Conservation (phyloP, 2,888 invertebrate genomes). For the Scaptomyza flava region DNA sequence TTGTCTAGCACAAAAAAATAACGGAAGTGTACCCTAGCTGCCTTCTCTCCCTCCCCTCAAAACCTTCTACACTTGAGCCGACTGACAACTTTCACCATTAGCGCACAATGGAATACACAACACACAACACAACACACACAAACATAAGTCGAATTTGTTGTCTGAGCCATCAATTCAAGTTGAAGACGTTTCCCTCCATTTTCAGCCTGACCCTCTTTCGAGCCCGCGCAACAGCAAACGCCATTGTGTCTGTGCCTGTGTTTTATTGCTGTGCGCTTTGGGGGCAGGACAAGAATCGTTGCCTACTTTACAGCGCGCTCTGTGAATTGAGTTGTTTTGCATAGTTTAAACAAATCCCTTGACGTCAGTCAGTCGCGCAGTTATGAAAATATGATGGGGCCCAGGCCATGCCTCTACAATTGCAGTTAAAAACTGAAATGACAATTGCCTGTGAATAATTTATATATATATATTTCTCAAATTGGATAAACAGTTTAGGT, state of each 20-base stretch:
- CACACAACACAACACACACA: conserved; percentile 46
- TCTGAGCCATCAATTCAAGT: conserved; percentile 78
- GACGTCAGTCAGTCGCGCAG: conserved; percentile 57
- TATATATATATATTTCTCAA: conserved; percentile 70
- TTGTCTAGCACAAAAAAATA: conserved; percentile 63
- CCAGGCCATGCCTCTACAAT: conserved; percentile 5
- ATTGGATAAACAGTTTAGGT: conserved; percentile 59
- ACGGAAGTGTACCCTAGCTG: conserved; percentile 63
- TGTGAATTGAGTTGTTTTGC: conserved; percentile 69
- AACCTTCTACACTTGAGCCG: conserved; percentile 46
- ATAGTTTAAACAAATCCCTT: conserved; percentile 71
- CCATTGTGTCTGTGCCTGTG: conserved; percentile 53
- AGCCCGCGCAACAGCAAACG: conserved; percentile 30
- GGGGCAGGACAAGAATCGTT: conserved; percentile 70
- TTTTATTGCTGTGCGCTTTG: conserved; percentile 79
- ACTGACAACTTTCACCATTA: conserved; percentile 79
- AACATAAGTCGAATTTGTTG: conserved; percentile 75
- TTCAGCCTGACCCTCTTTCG: background rate
- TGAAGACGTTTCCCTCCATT: conserved; percentile 59
- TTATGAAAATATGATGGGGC: conserved; percentile 69
- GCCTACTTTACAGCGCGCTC: conserved; percentile 69
- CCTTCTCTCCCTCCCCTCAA: conserved; percentile 15
- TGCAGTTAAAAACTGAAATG: conserved; percentile 15
- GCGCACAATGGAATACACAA: conserved; percentile 68
- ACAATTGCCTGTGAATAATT: conserved; percentile 69